Evolutionary conservation across 2,888 invertebrate genomes (phyloP).

Genomic region (Cyclophora albipunctata): DNA sequence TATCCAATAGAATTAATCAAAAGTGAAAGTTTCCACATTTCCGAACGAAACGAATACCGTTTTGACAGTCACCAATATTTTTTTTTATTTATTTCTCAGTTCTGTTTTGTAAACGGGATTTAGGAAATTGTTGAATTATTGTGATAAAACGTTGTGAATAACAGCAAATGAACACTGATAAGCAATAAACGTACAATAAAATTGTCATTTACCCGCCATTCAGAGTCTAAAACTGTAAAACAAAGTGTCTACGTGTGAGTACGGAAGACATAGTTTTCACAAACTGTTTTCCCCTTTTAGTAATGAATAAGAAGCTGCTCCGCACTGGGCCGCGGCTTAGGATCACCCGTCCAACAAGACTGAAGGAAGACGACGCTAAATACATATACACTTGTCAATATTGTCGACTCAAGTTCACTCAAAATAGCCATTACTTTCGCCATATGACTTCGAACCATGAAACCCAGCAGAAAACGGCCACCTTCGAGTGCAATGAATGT

Average conservation of each 20-base stretch:
- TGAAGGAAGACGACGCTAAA: slow-evolving; percentile 45
- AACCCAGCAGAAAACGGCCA: slow-evolving; percentile 49
- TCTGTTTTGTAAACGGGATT: slow-evolving; percentile 1
- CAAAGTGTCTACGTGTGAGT: too few relatives aligned
- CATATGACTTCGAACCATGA: slow-evolving; percentile 67
- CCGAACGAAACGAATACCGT: slow-evolving; percentile 3
- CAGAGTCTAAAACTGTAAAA: too few relatives aligned
- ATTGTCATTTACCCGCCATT: too few relatives aligned
- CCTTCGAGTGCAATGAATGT: slow-evolving; percentile 60
- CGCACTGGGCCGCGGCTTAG: slow-evolving; percentile 59
- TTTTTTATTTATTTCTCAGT: slow-evolving; percentile 1
- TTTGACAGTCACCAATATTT: neutral
- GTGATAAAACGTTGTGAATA: too few relatives aligned
- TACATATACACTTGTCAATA: slow-evolving; percentile 61
- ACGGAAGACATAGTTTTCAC: neutral
- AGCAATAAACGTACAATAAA: too few relatives aligned
- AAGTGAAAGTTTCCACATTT: slow-evolving; percentile 5
- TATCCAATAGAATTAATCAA: neutral
- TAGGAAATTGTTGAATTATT: too few relatives aligned
- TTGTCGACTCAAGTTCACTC: slow-evolving; percentile 58
- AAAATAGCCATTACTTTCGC: slow-evolving; percentile 63
- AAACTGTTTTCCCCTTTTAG: neutral
- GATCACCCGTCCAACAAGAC: slow-evolving; percentile 47
- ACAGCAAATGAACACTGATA: too few relatives aligned
- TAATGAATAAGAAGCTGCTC: slow-evolving; percentile 59